phyloP scores from a whole-genome alignment of 2,888 invertebrate species.

The Drosophila imparisetae region DNA sequence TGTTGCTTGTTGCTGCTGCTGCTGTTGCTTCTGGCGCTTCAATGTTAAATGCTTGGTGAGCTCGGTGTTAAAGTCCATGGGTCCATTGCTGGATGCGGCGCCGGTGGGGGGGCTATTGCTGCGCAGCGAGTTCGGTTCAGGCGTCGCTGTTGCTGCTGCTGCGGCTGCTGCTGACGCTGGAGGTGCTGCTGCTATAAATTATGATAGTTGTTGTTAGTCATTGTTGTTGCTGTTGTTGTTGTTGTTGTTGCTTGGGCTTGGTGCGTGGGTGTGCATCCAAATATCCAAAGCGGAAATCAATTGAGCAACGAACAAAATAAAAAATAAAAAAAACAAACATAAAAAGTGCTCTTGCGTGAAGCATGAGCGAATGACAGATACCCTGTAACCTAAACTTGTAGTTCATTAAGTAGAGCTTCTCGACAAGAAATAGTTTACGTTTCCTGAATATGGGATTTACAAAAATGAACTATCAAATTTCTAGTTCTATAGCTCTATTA shows the following conservation, averaged over 20 bases:
- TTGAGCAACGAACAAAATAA: slow-evolving; percentile 54
- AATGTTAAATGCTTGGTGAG: slow-evolving; percentile 84
- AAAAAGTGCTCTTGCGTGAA: neutral
- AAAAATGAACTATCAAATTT: neutral
- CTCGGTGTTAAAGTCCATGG: slow-evolving; percentile 84
- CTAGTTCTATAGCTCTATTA: neutral
- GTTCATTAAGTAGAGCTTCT: neutral
- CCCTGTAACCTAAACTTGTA: neutral
- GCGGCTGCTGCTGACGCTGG: slow-evolving; percentile 64
- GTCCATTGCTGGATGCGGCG: slow-evolving; percentile 68
- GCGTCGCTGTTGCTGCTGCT: slow-evolving; percentile 76
- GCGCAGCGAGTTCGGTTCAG: slow-evolving; percentile 66
- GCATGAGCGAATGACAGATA: neutral
- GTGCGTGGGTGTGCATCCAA: slow-evolving; percentile 52
- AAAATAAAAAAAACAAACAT: neutral
- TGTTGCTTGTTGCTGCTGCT: slow-evolving; percentile 60
- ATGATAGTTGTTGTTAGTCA: slow-evolving; percentile 31
- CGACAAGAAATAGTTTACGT: neutral
- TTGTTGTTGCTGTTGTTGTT: slow-evolving; percentile 74
- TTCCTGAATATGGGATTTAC: neutral
- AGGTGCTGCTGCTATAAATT: slow-evolving; percentile 45
- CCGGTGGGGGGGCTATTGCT: slow-evolving; percentile 70
- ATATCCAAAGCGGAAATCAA: slow-evolving; percentile 64
- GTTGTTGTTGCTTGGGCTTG: slow-evolving; percentile 51
- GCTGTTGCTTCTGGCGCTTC: slow-evolving; percentile 83